phyloP scores from a whole-genome alignment of 37 sponge, comb jelly and placozoan species.

The Hormiphora californensis region DNA sequence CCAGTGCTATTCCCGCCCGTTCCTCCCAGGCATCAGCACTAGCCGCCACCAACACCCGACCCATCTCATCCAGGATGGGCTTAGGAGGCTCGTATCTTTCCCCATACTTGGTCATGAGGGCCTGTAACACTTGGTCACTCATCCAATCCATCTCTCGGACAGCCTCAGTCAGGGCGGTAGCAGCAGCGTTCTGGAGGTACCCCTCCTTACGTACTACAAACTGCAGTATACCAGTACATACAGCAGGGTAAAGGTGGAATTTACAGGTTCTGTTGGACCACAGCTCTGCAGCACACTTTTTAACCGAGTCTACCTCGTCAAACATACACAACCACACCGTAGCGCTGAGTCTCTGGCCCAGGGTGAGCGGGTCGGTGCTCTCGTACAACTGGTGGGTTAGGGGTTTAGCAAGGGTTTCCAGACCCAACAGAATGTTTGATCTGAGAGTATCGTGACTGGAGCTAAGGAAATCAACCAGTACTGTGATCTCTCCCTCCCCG shows the following conservation, averaged over 20 bases:
- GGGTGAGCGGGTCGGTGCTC: background rate
- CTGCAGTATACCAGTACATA: conserved; percentile 8
- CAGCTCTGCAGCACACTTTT: background rate
- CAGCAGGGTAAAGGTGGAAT: background rate
- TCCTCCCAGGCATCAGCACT: conserved; percentile 72
- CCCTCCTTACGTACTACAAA: conserved; percentile 5
- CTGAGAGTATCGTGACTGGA: conserved; percentile 44
- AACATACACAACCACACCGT: conserved; percentile 53
- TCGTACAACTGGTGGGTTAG: conserved; percentile 23
- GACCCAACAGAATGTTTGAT: conserved; percentile 22
- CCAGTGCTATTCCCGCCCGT: conserved; percentile 77
- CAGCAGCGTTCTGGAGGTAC: conserved; percentile 27
- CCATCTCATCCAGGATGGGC: conserved; percentile 36
- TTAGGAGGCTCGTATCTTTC: background rate
- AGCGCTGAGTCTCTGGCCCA: background rate
- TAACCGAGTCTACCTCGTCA: background rate
- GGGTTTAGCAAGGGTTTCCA: background rate
- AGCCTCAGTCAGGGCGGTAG: background rate
- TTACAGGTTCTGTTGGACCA: background rate
- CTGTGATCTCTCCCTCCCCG: conserved; percentile 7
- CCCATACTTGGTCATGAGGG: background rate
- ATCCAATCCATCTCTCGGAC: background rate
- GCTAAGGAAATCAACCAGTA: background rate
- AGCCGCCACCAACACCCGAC: background rate
- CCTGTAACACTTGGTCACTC: background rate